Evolutionary conservation across 2,888 invertebrate genomes (phyloP).

Genomic region (Thecophora atra): DNA sequence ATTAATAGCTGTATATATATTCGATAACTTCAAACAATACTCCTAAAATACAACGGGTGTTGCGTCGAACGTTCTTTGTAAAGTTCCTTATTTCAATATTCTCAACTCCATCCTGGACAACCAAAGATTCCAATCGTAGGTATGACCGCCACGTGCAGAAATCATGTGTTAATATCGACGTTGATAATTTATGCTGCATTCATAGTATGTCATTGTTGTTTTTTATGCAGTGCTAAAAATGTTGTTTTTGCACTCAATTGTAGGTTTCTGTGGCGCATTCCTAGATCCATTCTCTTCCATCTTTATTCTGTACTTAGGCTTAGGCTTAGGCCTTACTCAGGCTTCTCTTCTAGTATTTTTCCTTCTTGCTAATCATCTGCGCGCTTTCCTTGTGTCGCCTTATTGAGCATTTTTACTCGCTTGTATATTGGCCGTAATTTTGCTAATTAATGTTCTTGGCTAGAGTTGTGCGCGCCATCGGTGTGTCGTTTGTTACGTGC

Average conservation of each 20-base stretch:
- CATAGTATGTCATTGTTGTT: neutral
- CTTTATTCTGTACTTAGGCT: neutral
- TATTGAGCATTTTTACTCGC: constrained; percentile 10
- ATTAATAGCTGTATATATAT: neutral
- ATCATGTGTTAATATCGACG: neutral
- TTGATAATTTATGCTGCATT: constrained; percentile 11
- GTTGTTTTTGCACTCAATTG: too few relatives aligned
- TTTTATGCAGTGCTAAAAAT: neutral
- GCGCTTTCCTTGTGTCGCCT: neutral
- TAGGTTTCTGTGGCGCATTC: neutral
- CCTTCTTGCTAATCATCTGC: too few relatives aligned
- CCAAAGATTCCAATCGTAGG: too few relatives aligned
- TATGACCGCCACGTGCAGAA: too few relatives aligned
- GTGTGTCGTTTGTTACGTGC: too few relatives aligned
- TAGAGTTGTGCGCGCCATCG: constrained; percentile 27
- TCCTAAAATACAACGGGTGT: too few relatives aligned
- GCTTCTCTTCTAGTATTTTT: too few relatives aligned
- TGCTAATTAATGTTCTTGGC: constrained; percentile 29
- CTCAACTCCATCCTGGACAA: too few relatives aligned
- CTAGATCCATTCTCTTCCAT: neutral
- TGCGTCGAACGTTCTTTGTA: too few relatives aligned
- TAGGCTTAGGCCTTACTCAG: too few relatives aligned
- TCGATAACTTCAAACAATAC: too few relatives aligned
- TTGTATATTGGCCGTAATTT: constrained; percentile 26
- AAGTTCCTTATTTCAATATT: too few relatives aligned